A percentile compares a stretch with the other conserved stretches of the same genome.
phyloP scores from a whole-genome alignment of 64 coral and sea anemone genomes.

The Pocillopora damicornis region DNA sequence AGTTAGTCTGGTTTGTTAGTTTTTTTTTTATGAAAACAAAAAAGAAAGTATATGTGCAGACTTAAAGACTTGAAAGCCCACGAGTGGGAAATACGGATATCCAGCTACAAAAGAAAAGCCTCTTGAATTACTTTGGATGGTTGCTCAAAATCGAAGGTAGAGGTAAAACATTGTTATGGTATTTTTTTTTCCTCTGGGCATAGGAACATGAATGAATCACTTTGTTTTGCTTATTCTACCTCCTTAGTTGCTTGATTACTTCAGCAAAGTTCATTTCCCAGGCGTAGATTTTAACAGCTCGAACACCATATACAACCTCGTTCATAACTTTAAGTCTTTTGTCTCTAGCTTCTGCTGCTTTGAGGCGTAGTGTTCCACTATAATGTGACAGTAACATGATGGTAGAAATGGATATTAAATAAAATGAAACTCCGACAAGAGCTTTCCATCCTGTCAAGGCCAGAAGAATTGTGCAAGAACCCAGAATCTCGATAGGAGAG shows the following conservation, averaged over 20 bases:
- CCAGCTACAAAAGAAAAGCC: too few relatives aligned
- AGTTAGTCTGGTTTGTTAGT: too few relatives aligned
- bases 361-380: background rate
- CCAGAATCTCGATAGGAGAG: background rate
- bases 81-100: too few relatives aligned
- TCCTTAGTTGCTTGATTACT: conserved; percentile 4
- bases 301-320: conserved; percentile 44
- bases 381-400: background rate
- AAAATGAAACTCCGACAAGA: background rate
- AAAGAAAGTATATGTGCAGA: too few relatives aligned
- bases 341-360: conserved; percentile 22
- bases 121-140: too few relatives aligned
- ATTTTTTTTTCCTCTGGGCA: background rate
- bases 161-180: background rate
- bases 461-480: background rate
- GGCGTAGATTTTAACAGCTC: conserved; percentile 46
- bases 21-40: too few relatives aligned
- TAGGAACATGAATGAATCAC: background rate
- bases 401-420: background rate
- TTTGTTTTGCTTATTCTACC: conserved; percentile 2
- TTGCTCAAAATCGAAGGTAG: background rate
- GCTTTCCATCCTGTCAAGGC: conserved; percentile 29
- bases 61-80: too few relatives aligned
- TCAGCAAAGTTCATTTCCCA: conserved; percentile 42
- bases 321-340: conserved; percentile 22